Evolutionary conservation across 2,888 invertebrate species (phyloP).

Genomic region (Bembecia ichneumoniformis): DNA sequence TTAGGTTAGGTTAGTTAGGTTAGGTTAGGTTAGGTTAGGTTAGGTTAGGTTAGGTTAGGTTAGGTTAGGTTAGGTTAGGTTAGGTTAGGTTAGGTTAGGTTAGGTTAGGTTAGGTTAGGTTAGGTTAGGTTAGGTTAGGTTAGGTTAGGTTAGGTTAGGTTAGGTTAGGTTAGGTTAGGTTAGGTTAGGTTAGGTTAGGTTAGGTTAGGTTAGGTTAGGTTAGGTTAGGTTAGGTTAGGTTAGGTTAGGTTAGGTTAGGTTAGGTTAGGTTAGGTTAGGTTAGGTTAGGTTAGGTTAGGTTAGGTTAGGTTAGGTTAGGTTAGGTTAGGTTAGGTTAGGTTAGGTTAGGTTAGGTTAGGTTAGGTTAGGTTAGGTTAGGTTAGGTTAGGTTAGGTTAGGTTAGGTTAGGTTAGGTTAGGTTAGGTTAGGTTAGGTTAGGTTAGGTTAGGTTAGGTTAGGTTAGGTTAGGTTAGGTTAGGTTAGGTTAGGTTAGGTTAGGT

Average conservation of each 20-base stretch:
- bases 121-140: background rate
- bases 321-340: slow-evolving; percentile 3
- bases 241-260: slow-evolving; percentile 6
- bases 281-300: slow-evolving; percentile 6
- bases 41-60: background rate
- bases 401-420: slow-evolving; percentile 6
- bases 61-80: background rate
- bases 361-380: slow-evolving; percentile 6
- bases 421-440: slow-evolving; percentile 6
- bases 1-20: background rate
- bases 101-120: background rate
- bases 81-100: background rate
- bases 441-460: background rate
- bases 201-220: slow-evolving; percentile 6
- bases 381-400: slow-evolving; percentile 6
- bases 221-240: slow-evolving; percentile 6
- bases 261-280: slow-evolving; percentile 6
- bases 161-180: background rate
- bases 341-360: slow-evolving; percentile 6
- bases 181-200: slow-evolving; percentile 2
- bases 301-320: background rate
- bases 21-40: background rate
- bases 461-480: background rate
- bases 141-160: background rate
- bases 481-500: background rate